A percentile compares a stretch with the other conserved stretches of the same genome.
phyloP scores from a whole-genome alignment of 2,113 vertebrate species.

The Bolborhynchus lineola region DNA sequence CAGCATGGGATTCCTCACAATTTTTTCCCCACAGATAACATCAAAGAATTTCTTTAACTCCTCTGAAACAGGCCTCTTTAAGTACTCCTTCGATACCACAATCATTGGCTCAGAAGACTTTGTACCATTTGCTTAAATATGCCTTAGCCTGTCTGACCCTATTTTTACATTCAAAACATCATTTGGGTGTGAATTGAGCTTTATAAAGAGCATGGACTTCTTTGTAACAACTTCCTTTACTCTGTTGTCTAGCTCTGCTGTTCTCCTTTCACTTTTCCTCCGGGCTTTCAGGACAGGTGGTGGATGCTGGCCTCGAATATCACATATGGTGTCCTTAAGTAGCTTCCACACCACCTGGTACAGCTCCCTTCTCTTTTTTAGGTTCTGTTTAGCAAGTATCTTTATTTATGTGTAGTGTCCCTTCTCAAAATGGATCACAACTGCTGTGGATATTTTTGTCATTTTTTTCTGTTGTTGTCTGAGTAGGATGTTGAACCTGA shows the following conservation, averaged over 20 bases:
- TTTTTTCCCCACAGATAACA: neutral
- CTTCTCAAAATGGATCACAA: neutral
- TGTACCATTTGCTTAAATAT: neutral
- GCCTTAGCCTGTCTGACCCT: neutral
- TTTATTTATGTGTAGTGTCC: neutral
- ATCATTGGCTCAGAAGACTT: neutral
- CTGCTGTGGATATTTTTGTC: neutral
- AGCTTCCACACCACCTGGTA: neutral
- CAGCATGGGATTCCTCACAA: neutral
- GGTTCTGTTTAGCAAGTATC: neutral
- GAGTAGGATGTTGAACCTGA: neutral
- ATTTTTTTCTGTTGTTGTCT: neutral
- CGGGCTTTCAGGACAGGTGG: neutral
- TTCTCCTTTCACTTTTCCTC: neutral
- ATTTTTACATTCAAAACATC: neutral
- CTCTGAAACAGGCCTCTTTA: neutral
- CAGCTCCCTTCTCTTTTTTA: neutral
- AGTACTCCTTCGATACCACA: neutral
- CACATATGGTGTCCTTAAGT: constrained; percentile 19
- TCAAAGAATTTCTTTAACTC: neutral
- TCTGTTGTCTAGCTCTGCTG: neutral
- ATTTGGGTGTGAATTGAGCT: neutral
- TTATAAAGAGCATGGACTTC: neutral
- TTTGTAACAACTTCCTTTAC: constrained; percentile 14
- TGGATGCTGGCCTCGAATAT: neutral